A percentile compares a stretch with the other conserved stretches of the same genome.
These are phyloP conservation scores for Hycleus cichorii DNA, from an alignment of 1,140 invertebrate genomes.

Conservation along the genomic window DNA sequence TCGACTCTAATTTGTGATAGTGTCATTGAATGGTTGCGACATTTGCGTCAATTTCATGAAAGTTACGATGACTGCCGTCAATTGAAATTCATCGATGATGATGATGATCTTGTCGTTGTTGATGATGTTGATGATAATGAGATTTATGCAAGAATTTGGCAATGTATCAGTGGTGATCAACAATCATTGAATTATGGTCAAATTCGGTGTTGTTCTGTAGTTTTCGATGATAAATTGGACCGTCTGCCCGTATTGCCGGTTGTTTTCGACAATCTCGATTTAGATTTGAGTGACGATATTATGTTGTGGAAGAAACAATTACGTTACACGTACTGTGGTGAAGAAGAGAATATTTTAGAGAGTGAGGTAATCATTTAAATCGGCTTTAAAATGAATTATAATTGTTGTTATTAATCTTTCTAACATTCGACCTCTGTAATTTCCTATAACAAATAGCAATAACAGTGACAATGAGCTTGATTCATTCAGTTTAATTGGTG, in stretches of 20 bases:
- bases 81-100: too few relatives aligned
- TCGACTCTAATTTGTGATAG: background rate
- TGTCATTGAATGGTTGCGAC: conserved; percentile 1
- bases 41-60: background rate
- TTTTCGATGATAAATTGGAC: background rate
- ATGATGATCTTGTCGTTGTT: too few relatives aligned
- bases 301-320: conserved; percentile 4
- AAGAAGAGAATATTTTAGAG: conserved; percentile 5
- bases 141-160: background rate
- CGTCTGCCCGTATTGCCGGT: background rate
- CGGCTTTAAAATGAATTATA: too few relatives aligned
- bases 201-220: background rate
- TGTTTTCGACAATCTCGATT: background rate
- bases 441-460: too few relatives aligned
- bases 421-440: too few relatives aligned
- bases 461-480: too few relatives aligned
- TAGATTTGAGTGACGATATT: conserved; percentile 1
- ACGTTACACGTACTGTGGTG: background rate
- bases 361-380: background rate
- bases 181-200: background rate
- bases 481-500: too few relatives aligned
- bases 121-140: background rate
- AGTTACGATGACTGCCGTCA: conserved; percentile 1
- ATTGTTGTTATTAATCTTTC: too few relatives aligned
- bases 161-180: background rate